Percentiles rank a stretch among this genome's conserved stretches.
Conservation (phyloP, 2,113 vertebrate species). For the Prochilodus magdalenae region DNA sequence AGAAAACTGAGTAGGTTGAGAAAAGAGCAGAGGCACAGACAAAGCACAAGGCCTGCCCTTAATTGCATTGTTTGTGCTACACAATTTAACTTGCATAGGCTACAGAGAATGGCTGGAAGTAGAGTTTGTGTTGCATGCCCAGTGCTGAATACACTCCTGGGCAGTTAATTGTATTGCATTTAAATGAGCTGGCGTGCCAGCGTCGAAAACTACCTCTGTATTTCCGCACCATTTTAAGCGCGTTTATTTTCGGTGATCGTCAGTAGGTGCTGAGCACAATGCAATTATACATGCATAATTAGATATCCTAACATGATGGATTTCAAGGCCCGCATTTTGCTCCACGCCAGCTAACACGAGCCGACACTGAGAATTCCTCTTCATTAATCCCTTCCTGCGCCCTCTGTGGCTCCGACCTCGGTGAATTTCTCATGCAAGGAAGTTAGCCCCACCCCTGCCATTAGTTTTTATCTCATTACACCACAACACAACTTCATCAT, state of each 20-base stretch:
- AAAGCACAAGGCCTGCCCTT: not conserved
- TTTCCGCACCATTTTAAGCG: conserved; percentile 45
- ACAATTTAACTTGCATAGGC: not conserved
- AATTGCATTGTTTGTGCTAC: not conserved
- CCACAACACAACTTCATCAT: conserved; percentile 20
- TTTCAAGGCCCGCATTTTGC: conserved; percentile 67
- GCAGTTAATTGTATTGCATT: conserved; percentile 38
- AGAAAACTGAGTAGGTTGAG: not conserved
- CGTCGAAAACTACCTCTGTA: conserved; percentile 37
- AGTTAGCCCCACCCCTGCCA: conserved; percentile 30
- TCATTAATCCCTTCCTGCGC: conserved; percentile 67
- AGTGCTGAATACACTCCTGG: not conserved
- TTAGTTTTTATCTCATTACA: conserved; percentile 42
- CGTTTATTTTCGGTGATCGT: conserved; percentile 63
- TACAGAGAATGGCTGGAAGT: conserved; percentile 1
- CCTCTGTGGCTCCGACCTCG: conserved; percentile 47
- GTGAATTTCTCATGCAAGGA: conserved; percentile 25
- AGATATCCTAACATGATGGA: conserved; percentile 72
- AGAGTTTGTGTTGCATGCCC: not conserved
- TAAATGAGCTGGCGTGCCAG: not conserved
- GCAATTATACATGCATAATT: conserved; percentile 74
- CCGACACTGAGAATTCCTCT: conserved; percentile 71
- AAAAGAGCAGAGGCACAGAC: not conserved
- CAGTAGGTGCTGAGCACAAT: conserved; percentile 59
- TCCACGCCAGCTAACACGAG: conserved; percentile 61